Evolutionary conservation across 2,113 vertebrate species (phyloP).

Genomic region (Amphiprion percula): DNA sequence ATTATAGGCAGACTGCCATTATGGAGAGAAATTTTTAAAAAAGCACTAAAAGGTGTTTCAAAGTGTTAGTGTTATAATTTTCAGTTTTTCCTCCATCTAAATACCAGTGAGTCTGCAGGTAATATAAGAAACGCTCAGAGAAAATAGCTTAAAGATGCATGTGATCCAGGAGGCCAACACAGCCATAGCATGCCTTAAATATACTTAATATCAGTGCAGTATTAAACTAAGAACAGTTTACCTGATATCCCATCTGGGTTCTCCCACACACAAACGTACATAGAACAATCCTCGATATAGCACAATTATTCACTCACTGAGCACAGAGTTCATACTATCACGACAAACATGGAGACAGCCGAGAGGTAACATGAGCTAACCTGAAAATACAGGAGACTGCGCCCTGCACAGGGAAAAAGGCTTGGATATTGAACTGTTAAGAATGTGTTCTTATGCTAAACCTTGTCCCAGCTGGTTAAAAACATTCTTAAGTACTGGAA

Average conservation of each 20-base stretch:
- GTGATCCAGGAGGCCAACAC: constrained; percentile 63
- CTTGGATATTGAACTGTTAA: constrained; percentile 57
- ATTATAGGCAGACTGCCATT: constrained; percentile 27
- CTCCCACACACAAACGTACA: constrained; percentile 58
- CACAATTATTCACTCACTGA: constrained; percentile 62
- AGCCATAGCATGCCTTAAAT: constrained; percentile 76
- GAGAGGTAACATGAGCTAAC: constrained; percentile 79
- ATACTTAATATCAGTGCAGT: constrained; percentile 72
- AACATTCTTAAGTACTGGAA: constrained; percentile 84
- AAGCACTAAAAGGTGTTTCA: constrained; percentile 58
- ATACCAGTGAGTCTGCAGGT: constrained; percentile 49
- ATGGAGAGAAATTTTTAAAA: constrained; percentile 43
- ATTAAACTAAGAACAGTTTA: constrained; percentile 70
- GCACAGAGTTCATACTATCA: constrained; percentile 64
- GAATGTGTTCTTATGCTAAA: constrained; percentile 60
- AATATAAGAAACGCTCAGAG: constrained; percentile 58
- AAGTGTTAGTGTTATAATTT: constrained; percentile 64
- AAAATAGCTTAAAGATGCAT: constrained; percentile 65
- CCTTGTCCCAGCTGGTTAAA: constrained; percentile 80
- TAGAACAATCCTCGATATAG: constrained; percentile 52
- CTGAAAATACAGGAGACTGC: constrained; percentile 72
- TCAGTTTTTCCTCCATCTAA: constrained; percentile 46
- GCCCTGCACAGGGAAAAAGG: constrained; percentile 67
- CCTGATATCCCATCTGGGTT: constrained; percentile 75
- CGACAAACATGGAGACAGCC: constrained; percentile 59